Evolutionary conservation across 2,888 invertebrate species (phyloP), one percentile per base, ranked within the genome.

Genomic region (Thumatha senex): DNA sequence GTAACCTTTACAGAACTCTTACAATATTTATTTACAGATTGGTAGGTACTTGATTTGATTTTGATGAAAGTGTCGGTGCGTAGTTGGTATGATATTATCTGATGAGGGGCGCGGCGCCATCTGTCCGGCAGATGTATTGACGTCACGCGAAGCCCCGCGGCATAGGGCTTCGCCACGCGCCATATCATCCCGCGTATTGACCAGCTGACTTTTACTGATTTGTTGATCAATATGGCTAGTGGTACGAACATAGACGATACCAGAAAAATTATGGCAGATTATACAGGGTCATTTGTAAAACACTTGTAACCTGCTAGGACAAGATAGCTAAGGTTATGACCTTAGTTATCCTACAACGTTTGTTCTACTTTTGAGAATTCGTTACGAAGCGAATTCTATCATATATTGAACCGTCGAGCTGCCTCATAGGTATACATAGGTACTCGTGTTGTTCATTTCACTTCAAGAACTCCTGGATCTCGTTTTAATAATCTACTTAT

Each of bases 71-170:
- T 69, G 70, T 67, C 30, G 48, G 67, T 74, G 61, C 61, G 65
- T 64, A 76, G 74, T 80, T 77, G 80, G 48, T 81, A 86, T 82
- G 89, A 89, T 90, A 89, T 83, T 84, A 91, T 91, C 90, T 87
- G 51, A 15, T 67, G 65, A 59, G 71, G 73, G 85, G 86, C 76
- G 81, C 74, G 78, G 74, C 80, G 86, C 89, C 91, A 90, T 88
- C 90, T 90, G 90, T 75, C 85, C 72, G 86, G 84, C 90, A 90
- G 90, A 90, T 90, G 90, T 80, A 70, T 81, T 88, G 88, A 89
- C 89, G 90, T 90, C 90, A 90, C 85, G 85, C 83, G 89, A 90
- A 88, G 87, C 66, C 65, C 63, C 14, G 45, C 61, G 57, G 64
- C 68, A 70, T 67, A 78, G 80, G 85, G 84, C 84, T 62, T 62